These are phyloP conservation scores for Corythaixoides concolor DNA, from an alignment of 2,113 vertebrate genomes.

Conservation along the genomic window DNA sequence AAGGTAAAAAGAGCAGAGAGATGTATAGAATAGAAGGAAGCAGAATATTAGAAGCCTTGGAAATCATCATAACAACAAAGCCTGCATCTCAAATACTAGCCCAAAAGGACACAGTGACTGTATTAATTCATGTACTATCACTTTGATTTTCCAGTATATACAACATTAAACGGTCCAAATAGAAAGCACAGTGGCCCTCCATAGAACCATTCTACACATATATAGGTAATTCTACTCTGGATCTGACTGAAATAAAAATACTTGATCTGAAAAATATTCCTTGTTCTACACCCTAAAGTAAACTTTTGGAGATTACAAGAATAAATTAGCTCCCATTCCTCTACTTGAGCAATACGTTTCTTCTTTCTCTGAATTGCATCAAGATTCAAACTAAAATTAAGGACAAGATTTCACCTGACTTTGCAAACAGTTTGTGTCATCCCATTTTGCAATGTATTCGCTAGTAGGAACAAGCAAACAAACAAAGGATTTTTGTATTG, in stretches of 20 bases:
- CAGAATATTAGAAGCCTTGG: neutral
- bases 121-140: neutral
- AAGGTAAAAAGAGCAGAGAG: neutral
- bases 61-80: neutral
- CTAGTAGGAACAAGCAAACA: neutral
- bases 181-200: neutral
- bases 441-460: neutral
- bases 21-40: neutral
- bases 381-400: neutral
- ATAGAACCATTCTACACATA: neutral
- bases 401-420: neutral
- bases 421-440: neutral
- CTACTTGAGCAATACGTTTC: neutral
- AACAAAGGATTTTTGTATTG: neutral
- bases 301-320: neutral
- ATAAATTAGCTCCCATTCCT: neutral
- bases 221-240: neutral
- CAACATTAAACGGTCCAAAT: neutral
- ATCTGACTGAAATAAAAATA: neutral
- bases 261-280: neutral
- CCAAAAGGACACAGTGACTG: neutral
- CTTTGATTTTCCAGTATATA: neutral
- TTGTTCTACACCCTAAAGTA: neutral
- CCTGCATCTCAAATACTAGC: neutral
- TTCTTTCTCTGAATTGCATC: neutral